phyloP scores from a whole-genome alignment of 2,113 vertebrate genomes.

The Indicator maculatus region DNA sequence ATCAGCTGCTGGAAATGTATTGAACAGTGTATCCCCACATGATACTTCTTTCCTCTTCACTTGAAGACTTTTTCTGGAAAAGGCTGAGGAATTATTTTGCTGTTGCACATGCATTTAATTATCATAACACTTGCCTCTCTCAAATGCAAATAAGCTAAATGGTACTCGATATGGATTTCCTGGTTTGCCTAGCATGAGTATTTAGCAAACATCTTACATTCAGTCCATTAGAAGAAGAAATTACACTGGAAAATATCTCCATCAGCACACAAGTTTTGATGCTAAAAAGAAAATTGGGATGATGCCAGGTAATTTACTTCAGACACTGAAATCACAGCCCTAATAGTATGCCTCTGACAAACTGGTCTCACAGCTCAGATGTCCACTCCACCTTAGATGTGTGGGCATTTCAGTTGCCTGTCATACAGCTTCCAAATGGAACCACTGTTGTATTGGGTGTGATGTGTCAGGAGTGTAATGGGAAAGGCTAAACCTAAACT shows the following conservation, averaged over 20 bases:
- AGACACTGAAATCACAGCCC: neutral
- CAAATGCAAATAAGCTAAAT: slow-evolving; percentile 11
- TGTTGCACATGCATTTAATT: slow-evolving; percentile 4
- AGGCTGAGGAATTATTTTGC: neutral
- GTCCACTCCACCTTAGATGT: slow-evolving; percentile 28
- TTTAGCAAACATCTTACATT: neutral
- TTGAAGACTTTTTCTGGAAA: slow-evolving; percentile 1
- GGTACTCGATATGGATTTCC: slow-evolving; percentile 21
- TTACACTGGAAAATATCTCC: neutral
- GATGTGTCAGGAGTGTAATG: neutral
- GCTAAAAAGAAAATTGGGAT: neutral
- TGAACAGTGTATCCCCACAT: neutral
- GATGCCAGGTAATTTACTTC: neutral
- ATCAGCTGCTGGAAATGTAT: neutral
- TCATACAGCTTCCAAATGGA: neutral
- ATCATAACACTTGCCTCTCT: neutral
- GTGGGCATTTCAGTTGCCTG: neutral
- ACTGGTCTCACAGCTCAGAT: slow-evolving; percentile 25
- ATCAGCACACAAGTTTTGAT: neutral
- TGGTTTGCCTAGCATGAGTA: neutral
- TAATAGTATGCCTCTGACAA: neutral
- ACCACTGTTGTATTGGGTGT: neutral
- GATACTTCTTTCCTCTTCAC: slow-evolving; percentile 13
- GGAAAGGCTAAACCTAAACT: neutral
- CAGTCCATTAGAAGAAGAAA: slow-evolving; percentile 16